Conservation (phyloP, 2,888 invertebrate species). For the Meiosimyza decipiens region DNA sequence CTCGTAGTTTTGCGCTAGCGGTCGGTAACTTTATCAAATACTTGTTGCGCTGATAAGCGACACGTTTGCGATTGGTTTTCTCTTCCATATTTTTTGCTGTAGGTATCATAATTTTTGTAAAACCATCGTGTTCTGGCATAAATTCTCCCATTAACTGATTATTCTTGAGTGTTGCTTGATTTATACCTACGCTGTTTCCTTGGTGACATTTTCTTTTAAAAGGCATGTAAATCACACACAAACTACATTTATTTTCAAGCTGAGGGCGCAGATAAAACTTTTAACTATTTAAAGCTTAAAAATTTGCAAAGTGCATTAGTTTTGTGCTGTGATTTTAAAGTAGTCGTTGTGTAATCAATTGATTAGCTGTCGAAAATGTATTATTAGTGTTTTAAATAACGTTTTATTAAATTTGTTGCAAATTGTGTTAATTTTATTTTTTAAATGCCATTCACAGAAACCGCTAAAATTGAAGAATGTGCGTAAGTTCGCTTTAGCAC, state of each 20-base stretch:
- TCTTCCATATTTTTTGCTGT: not conserved
- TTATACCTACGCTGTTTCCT: not conserved
- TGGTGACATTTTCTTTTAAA: not conserved
- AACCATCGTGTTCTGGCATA: conserved; percentile 41
- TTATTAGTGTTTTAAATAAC: not conserved
- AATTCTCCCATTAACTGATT: conserved; percentile 25
- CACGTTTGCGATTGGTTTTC: conserved; percentile 9
- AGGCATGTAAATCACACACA: no score
- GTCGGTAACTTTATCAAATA: not conserved
- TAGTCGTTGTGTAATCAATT: not conserved
- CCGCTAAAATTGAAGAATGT: conserved; percentile 51
- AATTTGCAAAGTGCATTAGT: not conserved
- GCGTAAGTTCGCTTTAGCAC: conserved; percentile 53
- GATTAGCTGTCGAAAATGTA: not conserved
- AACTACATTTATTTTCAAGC: no score
- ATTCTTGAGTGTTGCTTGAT: conserved; percentile 1
- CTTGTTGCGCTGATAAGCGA: not conserved
- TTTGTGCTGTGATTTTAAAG: not conserved
- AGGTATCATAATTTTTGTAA: conserved; percentile 16
- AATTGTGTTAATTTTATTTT: conserved; percentile 24
- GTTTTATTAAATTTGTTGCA: conserved; percentile 15
- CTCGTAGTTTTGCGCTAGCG: no score
- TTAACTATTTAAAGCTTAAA: conserved; percentile 10
- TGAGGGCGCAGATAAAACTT: no score
- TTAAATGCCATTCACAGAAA: conserved; percentile 46